Evolutionary conservation across 2,113 vertebrate species (phyloP).

Genomic region (Chauna torquata): DNA sequence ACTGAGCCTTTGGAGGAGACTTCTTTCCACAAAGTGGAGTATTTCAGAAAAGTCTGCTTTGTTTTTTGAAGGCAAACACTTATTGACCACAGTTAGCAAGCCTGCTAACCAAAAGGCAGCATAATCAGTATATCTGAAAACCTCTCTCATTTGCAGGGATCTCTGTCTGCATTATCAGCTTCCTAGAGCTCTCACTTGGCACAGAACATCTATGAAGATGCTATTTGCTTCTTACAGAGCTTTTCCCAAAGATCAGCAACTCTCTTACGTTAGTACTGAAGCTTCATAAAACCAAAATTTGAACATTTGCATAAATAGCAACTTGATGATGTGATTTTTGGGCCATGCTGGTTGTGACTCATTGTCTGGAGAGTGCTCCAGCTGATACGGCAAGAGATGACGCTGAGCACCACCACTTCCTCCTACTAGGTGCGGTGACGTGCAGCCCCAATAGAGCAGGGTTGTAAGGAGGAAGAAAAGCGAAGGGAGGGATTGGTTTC

Average conservation of each 20-base stretch:
- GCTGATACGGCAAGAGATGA: background rate
- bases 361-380: background rate
- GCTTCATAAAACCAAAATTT: background rate
- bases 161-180: background rate
- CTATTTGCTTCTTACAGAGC: background rate
- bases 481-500: background rate
- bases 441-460: background rate
- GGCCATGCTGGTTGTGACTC: accelerated
- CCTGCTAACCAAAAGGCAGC: background rate
- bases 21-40: background rate
- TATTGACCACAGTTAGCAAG: background rate
- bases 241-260: background rate
- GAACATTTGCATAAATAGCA: background rate
- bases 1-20: background rate
- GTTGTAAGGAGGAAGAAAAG: background rate
- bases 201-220: background rate
- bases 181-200: background rate
- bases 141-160: background rate
- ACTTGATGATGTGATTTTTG: background rate
- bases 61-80: background rate
- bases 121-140: background rate
- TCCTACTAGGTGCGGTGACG: accelerated
- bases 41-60: background rate
- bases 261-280: background rate
- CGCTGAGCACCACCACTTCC: background rate